Percentiles rank a stretch among this genome's conserved stretches.
Evolutionary conservation across 2,888 invertebrate genomes (phyloP).

Genomic region (Nudaria mundana): DNA sequence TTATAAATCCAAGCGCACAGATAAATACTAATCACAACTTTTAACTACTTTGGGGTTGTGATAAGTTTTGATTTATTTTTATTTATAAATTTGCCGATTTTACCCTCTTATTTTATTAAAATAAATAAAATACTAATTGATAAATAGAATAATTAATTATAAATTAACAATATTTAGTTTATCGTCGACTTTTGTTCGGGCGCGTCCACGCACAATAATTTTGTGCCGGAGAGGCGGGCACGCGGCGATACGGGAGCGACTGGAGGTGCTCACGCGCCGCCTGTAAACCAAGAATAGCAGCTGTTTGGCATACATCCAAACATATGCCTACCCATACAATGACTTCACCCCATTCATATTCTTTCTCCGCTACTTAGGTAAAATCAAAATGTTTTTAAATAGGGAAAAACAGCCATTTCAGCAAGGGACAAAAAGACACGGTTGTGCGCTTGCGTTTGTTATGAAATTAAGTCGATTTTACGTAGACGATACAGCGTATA

Average conservation of each 20-base stretch:
- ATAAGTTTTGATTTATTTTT: no score
- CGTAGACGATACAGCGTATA: no score
- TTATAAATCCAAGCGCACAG: background rate
- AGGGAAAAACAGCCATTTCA: background rate
- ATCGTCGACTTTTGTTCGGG: conserved; percentile 20
- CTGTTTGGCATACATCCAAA: conserved; percentile 63
- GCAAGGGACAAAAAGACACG: background rate
- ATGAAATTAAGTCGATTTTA: no score
- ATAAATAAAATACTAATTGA: background rate
- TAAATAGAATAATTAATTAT: background rate
- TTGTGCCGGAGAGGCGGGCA: conserved; percentile 30
- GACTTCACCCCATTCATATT: conserved; percentile 67
- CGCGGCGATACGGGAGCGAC: conserved; percentile 55
- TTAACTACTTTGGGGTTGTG: background rate
- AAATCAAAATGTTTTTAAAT: no score
- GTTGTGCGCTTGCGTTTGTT: no score
- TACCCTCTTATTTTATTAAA: no score
- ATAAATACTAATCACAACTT: background rate
- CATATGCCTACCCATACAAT: conserved; percentile 44
- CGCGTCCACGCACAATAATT: conserved; percentile 24
- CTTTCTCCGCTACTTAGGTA: conserved; percentile 2
- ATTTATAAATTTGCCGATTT: background rate
- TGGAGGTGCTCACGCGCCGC: conserved; percentile 64
- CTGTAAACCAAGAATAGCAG: conserved; percentile 70
- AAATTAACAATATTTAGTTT: conserved; percentile 17